Conservation (phyloP, 2,797 vertebrate genomes). For the Sarcophilus harrisii region DNA sequence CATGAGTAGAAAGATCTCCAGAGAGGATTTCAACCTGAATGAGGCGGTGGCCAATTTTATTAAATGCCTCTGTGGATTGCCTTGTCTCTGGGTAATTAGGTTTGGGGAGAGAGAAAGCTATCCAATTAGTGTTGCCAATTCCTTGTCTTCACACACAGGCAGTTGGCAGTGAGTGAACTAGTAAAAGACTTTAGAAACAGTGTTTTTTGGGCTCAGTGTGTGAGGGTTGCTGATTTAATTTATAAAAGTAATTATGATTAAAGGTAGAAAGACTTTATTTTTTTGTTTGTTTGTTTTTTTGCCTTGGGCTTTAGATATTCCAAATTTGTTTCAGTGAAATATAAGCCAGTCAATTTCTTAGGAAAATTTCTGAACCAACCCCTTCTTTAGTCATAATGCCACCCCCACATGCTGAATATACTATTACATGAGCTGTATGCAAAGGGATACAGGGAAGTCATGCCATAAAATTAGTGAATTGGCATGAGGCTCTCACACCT, state of each 20-base stretch:
- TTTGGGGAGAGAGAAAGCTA: background rate
- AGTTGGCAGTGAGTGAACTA: background rate
- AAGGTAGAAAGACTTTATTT: background rate
- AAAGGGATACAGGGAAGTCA: background rate
- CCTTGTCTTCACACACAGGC: background rate
- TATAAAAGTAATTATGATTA: background rate
- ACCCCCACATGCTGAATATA: background rate
- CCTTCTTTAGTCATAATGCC: background rate
- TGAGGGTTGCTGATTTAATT: background rate
- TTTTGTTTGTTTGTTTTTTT: background rate
- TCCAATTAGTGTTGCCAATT: background rate
- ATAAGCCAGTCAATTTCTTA: background rate
- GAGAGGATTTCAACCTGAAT: background rate
- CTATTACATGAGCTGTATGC: background rate
- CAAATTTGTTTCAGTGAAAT: background rate
- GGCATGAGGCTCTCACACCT: background rate
- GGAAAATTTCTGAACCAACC: background rate
- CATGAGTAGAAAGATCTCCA: background rate
- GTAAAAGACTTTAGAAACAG: background rate
- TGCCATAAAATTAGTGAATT: constrained; percentile 5
- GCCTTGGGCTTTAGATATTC: background rate
- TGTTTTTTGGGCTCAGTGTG: background rate
- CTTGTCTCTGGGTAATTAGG: background rate
- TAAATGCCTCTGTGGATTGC: background rate
- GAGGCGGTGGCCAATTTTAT: background rate